phyloP scores from a whole-genome alignment of 2,888 invertebrate species.

The Temnothorax ravouxi region DNA sequence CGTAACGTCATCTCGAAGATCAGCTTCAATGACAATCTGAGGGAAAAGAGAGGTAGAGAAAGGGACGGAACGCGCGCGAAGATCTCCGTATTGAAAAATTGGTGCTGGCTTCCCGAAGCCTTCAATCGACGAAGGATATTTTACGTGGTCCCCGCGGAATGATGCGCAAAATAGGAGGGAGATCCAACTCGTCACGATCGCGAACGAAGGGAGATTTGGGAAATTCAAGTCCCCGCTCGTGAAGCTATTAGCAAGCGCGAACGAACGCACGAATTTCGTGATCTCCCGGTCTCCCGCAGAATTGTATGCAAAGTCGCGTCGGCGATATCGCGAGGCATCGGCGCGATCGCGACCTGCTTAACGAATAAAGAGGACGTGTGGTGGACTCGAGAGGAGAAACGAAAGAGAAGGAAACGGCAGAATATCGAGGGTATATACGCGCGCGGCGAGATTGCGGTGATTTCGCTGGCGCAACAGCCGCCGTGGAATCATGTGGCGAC shows the following conservation, averaged over 20 bases:
- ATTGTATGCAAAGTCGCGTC: conserved; percentile 51
- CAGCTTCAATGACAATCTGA: conserved; percentile 18
- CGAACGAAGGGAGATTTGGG: not conserved
- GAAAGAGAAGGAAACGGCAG: conserved; percentile 44
- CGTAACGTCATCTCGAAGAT: conserved; percentile 29
- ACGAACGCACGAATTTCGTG: not conserved
- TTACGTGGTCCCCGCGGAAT: not conserved
- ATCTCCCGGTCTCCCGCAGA: not conserved
- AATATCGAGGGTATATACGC: conserved; percentile 34
- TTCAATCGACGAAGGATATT: not conserved
- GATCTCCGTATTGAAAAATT: not conserved
- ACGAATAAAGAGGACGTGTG: conserved; percentile 51
- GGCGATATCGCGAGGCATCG: conserved; percentile 49
- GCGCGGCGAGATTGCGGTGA: conserved; percentile 29
- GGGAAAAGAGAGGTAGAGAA: not conserved
- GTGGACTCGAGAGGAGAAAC: conserved; percentile 28
- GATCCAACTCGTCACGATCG: not conserved
- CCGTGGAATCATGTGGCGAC: conserved; percentile 36
- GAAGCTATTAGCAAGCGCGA: not conserved
- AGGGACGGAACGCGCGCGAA: not conserved
- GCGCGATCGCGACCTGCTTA: conserved; percentile 52
- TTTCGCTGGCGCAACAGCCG: conserved; percentile 45
- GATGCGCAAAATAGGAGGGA: not conserved
- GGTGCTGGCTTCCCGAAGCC: not conserved
- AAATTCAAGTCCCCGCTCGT: not conserved